Evolutionary conservation across 2,888 invertebrate species (phyloP).

Genomic region (Diarsia dahlii): DNA sequence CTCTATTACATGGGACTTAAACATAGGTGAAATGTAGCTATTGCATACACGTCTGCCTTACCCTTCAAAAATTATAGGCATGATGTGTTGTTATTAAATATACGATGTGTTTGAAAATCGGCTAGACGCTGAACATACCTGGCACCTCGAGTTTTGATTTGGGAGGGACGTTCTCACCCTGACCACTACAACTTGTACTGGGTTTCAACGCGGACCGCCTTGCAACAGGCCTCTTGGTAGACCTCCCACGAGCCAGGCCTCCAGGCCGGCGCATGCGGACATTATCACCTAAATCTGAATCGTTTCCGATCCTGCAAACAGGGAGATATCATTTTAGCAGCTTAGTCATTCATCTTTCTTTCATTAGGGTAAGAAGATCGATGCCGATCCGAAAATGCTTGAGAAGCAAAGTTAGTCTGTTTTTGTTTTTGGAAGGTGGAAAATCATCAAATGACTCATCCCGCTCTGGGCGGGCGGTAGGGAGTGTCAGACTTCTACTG

Average conservation of each 20-base stretch:
- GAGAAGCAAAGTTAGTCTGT: no score
- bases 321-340: neutral
- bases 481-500: no score
- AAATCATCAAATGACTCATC: no score
- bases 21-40: no score
- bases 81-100: no score
- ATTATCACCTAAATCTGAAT: conserved; percentile 68
- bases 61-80: no score
- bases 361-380: neutral
- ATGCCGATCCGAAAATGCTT: neutral
- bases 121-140: conserved; percentile 45
- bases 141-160: conserved; percentile 65
- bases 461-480: no score
- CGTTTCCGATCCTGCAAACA: conserved; percentile 58
- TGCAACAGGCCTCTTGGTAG: conserved; percentile 64
- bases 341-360: neutral
- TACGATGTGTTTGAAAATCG: no score
- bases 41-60: no score
- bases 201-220: conserved; percentile 51
- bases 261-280: conserved; percentile 76
- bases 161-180: conserved; percentile 35
- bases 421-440: no score
- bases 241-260: conserved; percentile 63
- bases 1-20: no score
- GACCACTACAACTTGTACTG: conserved; percentile 63